Evolutionary conservation across 2,797 vertebrate genomes (phyloP).

Genomic region (Hoplostethus atlanticus): DNA sequence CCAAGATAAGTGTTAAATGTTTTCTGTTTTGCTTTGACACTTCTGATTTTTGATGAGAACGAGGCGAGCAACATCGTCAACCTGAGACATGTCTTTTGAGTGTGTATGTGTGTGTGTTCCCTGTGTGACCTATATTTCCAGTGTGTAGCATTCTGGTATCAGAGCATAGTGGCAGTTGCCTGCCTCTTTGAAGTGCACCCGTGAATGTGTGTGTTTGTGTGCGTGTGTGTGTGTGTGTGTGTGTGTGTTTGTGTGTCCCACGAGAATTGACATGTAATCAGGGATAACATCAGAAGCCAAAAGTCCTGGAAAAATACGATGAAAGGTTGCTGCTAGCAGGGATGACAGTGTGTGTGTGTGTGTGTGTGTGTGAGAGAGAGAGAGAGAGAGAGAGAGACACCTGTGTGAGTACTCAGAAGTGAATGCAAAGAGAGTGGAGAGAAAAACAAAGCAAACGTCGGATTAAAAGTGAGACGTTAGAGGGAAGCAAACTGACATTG

Average conservation of each 20-base stretch:
- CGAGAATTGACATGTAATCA: constrained; percentile 49
- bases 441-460: neutral
- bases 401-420: neutral
- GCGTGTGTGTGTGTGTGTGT: constrained; percentile 8
- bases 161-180: constrained; percentile 13
- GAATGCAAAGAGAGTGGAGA: neutral
- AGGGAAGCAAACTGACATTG: no score
- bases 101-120: neutral
- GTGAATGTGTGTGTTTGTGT: neutral
- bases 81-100: constrained; percentile 14
- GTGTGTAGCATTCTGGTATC: constrained; percentile 14
- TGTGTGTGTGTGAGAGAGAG: neutral
- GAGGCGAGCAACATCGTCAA: constrained; percentile 4
- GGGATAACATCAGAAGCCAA: constrained; percentile 33
- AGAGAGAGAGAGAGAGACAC: neutral
- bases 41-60: neutral
- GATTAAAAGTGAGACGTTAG: neutral
- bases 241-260: constrained; percentile 22
- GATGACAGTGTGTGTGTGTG: constrained; percentile 18
- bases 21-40: neutral
- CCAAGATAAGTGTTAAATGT: no score
- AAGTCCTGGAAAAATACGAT: constrained; percentile 33
- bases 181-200: constrained; percentile 39
- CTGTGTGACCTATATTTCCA: constrained; percentile 21
- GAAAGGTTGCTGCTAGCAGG: constrained; percentile 43